Conservation (phyloP, 2,113 vertebrate species). For the Heliornis fulica region DNA sequence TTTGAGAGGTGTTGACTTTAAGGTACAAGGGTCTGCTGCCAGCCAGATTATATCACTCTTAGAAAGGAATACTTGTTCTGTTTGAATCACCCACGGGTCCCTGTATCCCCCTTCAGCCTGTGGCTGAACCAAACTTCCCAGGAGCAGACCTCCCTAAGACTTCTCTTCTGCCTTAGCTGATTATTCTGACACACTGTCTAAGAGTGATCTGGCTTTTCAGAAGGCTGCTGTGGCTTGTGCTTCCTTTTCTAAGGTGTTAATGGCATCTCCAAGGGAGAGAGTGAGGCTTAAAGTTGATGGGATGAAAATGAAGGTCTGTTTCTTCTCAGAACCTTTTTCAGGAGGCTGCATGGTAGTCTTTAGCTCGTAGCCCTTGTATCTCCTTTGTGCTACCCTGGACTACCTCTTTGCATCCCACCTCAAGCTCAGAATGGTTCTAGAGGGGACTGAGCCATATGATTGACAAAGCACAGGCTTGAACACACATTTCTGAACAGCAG, state of each 20-base stretch:
- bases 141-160: not conserved
- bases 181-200: not conserved
- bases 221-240: not conserved
- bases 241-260: not conserved
- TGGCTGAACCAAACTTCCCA: not conserved
- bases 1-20: not conserved
- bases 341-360: not conserved
- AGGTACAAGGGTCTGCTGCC: constrained; percentile 14
- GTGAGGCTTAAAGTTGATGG: not conserved
- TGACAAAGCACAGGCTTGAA: not conserved
- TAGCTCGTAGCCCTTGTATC: not conserved
- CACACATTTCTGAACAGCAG: not conserved
- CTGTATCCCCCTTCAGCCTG: not conserved
- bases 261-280: not conserved
- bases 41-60: not conserved
- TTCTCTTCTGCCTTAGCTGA: not conserved
- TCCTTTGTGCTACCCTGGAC: not conserved
- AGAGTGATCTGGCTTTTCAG: not conserved
- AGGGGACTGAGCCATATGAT: not conserved
- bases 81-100: not conserved
- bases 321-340: not conserved
- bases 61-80: not conserved
- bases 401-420: not conserved
- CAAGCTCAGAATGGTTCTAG: not conserved
- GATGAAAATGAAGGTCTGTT: not conserved